These are phyloP conservation scores for Blera fallax DNA, from an alignment of 2,888 invertebrate species.

Conservation along the genomic window DNA sequence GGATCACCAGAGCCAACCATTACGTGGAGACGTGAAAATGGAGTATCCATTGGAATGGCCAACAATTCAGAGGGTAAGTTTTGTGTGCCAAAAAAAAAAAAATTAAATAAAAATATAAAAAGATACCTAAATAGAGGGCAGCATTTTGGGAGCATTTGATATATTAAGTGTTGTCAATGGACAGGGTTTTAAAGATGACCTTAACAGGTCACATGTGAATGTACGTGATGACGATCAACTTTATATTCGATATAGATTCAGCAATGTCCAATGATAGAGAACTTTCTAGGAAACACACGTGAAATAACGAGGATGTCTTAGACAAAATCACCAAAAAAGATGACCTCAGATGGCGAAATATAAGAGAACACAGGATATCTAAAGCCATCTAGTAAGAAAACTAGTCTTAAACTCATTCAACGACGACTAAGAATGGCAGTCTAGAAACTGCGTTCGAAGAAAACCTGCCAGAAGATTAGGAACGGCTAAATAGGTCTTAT, in stretches of 20 bases:
- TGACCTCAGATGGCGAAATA: too few species aligned
- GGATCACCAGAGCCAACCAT: conserved; percentile 94
- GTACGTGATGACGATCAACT: neutral
- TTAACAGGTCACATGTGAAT: neutral
- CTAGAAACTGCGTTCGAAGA: too few species aligned
- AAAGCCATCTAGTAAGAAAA: too few species aligned
- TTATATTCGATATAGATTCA: neutral
- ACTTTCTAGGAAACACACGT: too few species aligned
- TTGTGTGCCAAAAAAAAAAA: neutral
- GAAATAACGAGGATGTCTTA: too few species aligned
- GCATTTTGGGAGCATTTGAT: conserved; percentile 46
- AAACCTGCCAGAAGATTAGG: too few species aligned
- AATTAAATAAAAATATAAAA: conserved; percentile 12
- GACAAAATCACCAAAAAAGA: too few species aligned
- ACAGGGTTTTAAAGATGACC: conserved; percentile 1
- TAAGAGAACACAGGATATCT: too few species aligned
- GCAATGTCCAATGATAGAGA: too few species aligned
- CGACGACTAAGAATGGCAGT: too few species aligned
- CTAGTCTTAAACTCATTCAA: too few species aligned
- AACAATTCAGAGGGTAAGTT: conserved; percentile 87
- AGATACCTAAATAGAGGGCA: conserved; percentile 64
- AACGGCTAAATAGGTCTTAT: too few species aligned
- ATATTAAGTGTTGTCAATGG: conserved; percentile 56
- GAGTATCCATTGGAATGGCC: conserved; percentile 87
- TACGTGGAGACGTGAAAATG: conserved; percentile 93